Evolutionary conservation across 2,113 vertebrate genomes (phyloP), one percentile per base, ranked within the genome.

Genomic region (Athene noctua): DNA sequence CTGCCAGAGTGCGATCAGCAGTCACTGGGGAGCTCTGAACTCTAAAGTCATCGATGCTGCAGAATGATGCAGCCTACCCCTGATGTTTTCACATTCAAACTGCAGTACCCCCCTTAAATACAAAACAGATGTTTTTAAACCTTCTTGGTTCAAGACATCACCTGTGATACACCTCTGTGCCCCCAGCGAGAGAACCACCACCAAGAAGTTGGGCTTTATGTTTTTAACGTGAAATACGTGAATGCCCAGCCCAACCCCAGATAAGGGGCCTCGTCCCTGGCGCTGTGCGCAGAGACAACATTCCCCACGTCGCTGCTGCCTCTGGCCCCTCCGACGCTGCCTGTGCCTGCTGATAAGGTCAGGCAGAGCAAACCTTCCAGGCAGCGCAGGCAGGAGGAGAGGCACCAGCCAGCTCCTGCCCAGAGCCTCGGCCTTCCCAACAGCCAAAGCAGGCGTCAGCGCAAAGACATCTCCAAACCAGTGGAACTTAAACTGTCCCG

Each of bases 1-100:
- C 86, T 96, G 98, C 98, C 98, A 98, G 98, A 89, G 92, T 54
- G 4, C 51, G 30, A 96, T 88, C 90, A 73, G 96, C 95, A 86
- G 84, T 86, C 86, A n/a, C 94, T 47, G 15, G 93, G 97, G 94
- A 97, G 92, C 68, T 32, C 54, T 8, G 75, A 55, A 47, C 94
- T 83, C 92, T 21, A 81, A 93, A 96, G 86, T 82, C 95, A 85
- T 32, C 34, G 36, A 66, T 51, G 83, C 93, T 91, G 90, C 97
- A 96, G 95, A 91, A 63, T 12, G 86, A 89, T 46, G 91, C 96
- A 90, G 91, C 8, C 18, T 46, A 78, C 86, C 90, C 80, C 59
- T 42, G 8, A 6, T 3, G 47, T 10, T n/a, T 51, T 23, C 95
- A 51, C 2, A 20, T 88, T n/a, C 47, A 20, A 80, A 63, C 84